Evolutionary conservation across 2,797 vertebrate species (phyloP).

Genomic region (Nasua narica): DNA sequence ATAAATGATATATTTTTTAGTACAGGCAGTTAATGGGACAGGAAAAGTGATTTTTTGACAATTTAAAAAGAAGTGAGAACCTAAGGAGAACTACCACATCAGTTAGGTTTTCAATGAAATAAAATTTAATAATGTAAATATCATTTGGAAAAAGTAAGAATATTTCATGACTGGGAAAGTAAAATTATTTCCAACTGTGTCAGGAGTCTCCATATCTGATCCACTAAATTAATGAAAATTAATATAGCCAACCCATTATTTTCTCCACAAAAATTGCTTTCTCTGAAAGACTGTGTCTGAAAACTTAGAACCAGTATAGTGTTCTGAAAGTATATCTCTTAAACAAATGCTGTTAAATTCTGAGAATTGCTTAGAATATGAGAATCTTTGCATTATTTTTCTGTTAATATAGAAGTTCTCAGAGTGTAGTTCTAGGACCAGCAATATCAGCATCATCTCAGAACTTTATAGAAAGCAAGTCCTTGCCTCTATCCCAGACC

Average conservation of each 20-base stretch:
- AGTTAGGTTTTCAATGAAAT: background rate
- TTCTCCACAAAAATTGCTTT: background rate
- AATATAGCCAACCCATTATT: background rate
- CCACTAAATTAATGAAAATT: constrained; percentile 8
- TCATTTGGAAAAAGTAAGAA: background rate
- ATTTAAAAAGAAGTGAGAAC: background rate
- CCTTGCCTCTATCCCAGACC: background rate
- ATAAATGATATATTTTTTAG: background rate
- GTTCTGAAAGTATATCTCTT: background rate
- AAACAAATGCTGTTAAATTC: background rate
- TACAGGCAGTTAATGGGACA: background rate
- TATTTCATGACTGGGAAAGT: background rate
- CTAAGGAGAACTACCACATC: background rate
- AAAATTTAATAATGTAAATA: background rate
- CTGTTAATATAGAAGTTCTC: background rate
- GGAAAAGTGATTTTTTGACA: background rate
- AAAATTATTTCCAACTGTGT: background rate
- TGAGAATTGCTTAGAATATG: background rate
- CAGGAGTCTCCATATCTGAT: background rate
- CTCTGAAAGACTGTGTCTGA: background rate
- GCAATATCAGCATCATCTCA: background rate
- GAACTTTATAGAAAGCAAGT: background rate
- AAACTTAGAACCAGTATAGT: background rate
- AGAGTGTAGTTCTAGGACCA: background rate
- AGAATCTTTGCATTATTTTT: background rate